Conservation (phyloP, 2,888 invertebrate species). For the Clunio marinus region DNA sequence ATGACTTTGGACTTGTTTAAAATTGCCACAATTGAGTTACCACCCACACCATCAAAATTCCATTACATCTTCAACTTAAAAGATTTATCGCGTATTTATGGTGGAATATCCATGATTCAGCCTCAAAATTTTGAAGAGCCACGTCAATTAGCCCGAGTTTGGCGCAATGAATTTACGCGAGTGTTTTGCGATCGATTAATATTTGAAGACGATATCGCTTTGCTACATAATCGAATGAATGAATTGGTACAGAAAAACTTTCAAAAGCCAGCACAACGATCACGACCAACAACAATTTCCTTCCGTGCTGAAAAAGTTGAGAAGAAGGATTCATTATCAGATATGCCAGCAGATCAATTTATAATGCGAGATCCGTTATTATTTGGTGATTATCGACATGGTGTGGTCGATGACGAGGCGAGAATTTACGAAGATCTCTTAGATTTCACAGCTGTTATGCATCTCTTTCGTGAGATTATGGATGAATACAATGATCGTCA, state of each 20-base stretch:
- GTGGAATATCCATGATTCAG: conserved; percentile 73
- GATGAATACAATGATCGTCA: conserved; percentile 78
- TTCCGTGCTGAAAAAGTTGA: conserved; percentile 48
- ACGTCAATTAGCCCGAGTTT: conserved; percentile 73
- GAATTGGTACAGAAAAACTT: conserved; percentile 41
- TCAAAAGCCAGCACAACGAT: conserved; percentile 42
- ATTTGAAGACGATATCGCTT: conserved; percentile 52
- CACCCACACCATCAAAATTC: conserved; percentile 89
- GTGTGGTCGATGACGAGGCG: conserved; percentile 71
- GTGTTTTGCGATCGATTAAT: conserved; percentile 86
- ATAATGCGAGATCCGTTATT: conserved; percentile 75
- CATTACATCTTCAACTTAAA: conserved; percentile 93
- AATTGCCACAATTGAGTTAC: conserved; percentile 70
- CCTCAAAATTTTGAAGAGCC: conserved; percentile 64
- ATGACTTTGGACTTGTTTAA: conserved; percentile 81
- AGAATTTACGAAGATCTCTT: conserved; percentile 83
- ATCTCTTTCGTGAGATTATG: conserved; percentile 58
- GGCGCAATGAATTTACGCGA: conserved; percentile 86
- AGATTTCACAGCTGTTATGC: conserved; percentile 60
- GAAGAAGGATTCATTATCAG: conserved; percentile 42
- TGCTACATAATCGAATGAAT: conserved; percentile 22
- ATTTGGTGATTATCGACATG: conserved; percentile 85
- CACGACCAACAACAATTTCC: conserved; percentile 44
- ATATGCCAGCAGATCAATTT: conserved; percentile 57
- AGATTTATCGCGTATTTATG: conserved; percentile 79